Evolutionary conservation across 2,113 vertebrate species (phyloP), one percentile per base, ranked within the genome.

Genomic region (Leucopsar rothschildi): DNA sequence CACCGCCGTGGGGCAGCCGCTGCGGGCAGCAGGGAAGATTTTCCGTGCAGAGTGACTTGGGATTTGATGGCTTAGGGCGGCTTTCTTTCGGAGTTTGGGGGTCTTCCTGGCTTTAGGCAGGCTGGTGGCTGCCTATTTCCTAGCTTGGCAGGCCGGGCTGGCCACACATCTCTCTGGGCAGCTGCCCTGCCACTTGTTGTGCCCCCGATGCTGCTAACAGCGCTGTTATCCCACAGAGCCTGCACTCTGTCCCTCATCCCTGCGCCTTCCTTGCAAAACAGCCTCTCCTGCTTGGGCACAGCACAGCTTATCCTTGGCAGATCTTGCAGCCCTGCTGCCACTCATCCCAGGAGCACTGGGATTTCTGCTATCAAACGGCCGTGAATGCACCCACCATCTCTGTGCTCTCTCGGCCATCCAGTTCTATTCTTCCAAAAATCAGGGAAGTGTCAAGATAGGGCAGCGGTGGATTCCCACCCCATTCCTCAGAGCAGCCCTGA

Each of bases 361-460:
- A n/a, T 78, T 86, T 64, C 76, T 68, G 85, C 69, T 81, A 2
- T 35, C 1, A 0, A 72, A 31, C 1, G 0, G 40, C 72, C 3
- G 0, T 4, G 44, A 75, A 40, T 0, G 4, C 35, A 31, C 28
- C 68, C 6, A 0, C 49, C 18, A 7, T 24, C 59, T 33, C 60
- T 0, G 0, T 0, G 1, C 71, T 44, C 25, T 12, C 57, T 31
- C 20, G 1, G 27, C 70, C 2, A 0, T 22, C 64, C 47, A 3
- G 3, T 33, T 33, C 15, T 8, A 0, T 22, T 47, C 57, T 53
- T 61, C 61, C 0, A 0, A 52, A 55, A 64, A 33, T 23, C 49
- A 4, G 44, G 57, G 55, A 55, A 33, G 21, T 55, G 52, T 47
- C 0, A 10, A 29, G 19, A 28, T 3, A 52, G 35, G 56, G 82